Percentiles rank a stretch among this genome's conserved stretches.
phyloP scores from a whole-genome alignment of 2,797 vertebrate species.

The Dermochelys coriacea region DNA sequence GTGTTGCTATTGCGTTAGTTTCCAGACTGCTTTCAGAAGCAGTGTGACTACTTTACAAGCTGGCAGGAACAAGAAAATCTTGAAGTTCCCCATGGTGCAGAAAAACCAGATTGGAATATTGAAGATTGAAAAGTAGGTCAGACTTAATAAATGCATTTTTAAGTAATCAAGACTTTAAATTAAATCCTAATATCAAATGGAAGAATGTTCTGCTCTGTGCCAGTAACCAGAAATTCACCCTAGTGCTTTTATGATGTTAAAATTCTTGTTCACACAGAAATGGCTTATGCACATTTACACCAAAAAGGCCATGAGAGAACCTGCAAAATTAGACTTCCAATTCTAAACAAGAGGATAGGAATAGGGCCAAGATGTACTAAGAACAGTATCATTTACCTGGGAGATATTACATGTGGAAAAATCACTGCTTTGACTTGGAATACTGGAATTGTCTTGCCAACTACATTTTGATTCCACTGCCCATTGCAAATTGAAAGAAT shows the following conservation, averaged over 20 bases:
- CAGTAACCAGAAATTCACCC: constrained; percentile 45
- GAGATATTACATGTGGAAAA: background rate
- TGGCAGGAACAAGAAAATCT: constrained; percentile 46
- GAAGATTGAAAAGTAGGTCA: constrained; percentile 82
- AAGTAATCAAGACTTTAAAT: constrained; percentile 72
- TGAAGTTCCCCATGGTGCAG: constrained; percentile 30
- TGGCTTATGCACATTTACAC: constrained; percentile 64
- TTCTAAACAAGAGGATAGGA: constrained; percentile 41
- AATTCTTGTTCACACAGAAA: constrained; percentile 61
- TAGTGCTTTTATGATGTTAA: constrained; percentile 64
- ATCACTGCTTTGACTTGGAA: background rate
- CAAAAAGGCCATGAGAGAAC: constrained; percentile 61
- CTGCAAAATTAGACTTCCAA: constrained; percentile 64
- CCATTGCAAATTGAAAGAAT: background rate
- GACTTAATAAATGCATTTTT: constrained; percentile 76
- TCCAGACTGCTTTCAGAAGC: background rate
- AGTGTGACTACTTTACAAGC: constrained; percentile 11
- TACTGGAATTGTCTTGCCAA: background rate
- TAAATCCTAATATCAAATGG: constrained; percentile 51
- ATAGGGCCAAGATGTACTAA: background rate
- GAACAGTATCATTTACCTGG: background rate
- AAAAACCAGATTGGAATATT: constrained; percentile 66
- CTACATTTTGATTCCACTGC: background rate
- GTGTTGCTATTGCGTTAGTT: background rate
- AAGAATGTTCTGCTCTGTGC: constrained; percentile 52